These are phyloP conservation scores for Formicarius rufipectus DNA, from an alignment of 2,113 vertebrate species.

Conservation along the genomic window DNA sequence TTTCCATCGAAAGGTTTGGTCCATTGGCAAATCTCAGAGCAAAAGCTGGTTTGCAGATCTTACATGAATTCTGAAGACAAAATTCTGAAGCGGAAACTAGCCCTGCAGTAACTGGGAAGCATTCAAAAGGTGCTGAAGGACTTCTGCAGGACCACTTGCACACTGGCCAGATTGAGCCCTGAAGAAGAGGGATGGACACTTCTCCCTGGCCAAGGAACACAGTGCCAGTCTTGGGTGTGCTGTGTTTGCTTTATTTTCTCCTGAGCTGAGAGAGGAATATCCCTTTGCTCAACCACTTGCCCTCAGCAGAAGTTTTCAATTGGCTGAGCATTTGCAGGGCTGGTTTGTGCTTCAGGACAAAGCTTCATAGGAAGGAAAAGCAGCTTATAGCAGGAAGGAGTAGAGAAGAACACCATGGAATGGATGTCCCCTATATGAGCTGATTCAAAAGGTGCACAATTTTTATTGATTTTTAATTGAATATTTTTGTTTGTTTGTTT, in stretches of 20 bases:
- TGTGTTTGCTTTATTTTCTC: not conserved
- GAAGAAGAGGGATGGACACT: not conserved
- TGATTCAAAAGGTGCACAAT: not conserved
- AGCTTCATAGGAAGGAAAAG: not conserved
- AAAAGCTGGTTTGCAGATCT: not conserved
- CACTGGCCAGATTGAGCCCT: not conserved
- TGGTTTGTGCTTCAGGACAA: accelerated
- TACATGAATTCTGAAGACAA: not conserved
- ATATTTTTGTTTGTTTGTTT: too few relatives aligned
- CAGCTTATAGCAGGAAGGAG: not conserved
- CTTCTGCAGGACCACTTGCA: not conserved
- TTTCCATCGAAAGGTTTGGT: not conserved
- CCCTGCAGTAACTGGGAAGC: not conserved
- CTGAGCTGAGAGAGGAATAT: accelerated
- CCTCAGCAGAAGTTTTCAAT: not conserved
- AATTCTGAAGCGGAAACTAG: not conserved
- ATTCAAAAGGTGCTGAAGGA: not conserved
- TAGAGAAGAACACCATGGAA: not conserved
- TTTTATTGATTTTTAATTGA: not conserved
- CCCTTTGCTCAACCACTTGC: not conserved
- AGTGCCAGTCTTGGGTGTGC: not conserved
- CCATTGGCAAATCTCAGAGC: not conserved
- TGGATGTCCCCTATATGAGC: not conserved
- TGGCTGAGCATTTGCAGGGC: not conserved
- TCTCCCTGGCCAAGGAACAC: not conserved